These are phyloP conservation scores for Sipha maydis DNA, from an alignment of 2,888 invertebrate species.

Conservation along the genomic window DNA sequence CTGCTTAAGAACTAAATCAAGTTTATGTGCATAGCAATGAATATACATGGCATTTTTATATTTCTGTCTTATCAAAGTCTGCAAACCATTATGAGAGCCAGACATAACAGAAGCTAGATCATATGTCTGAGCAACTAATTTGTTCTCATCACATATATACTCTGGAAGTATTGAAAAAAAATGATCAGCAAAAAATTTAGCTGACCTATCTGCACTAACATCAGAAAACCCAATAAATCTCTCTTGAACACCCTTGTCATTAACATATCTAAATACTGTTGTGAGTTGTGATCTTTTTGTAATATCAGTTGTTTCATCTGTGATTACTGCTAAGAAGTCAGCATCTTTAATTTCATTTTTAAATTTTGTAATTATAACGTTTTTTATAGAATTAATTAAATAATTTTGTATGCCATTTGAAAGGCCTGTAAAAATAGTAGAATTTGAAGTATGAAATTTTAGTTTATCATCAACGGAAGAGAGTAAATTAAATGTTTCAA, in stretches of 20 bases:
- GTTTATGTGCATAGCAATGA: conserved; percentile 65
- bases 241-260: neutral
- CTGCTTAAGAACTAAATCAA: conserved; percentile 65
- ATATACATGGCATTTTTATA: no score
- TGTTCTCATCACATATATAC: no score
- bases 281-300: neutral
- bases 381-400: conserved; percentile 64
- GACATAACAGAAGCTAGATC: conserved; percentile 62
- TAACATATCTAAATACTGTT: no score
- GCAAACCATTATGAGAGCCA: neutral
- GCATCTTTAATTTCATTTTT: conserved; percentile 8
- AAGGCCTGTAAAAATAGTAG: conserved; percentile 64
- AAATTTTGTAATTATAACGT: no score
- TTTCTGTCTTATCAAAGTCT: no score
- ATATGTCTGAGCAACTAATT: no score
- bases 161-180: neutral
- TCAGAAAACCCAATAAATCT: conserved; percentile 20
- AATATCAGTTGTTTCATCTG: neutral
- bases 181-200: neutral
- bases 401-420: conserved; percentile 65
- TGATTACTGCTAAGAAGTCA: neutral
- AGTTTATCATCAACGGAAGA: neutral
- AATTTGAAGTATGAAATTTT: conserved; percentile 64
- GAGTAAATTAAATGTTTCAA: no score
- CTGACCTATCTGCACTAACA: neutral